Evolutionary conservation across 2,888 invertebrate genomes (phyloP), one percentile per base, ranked within the genome.

Genomic region (Clistopyga incitator): DNA sequence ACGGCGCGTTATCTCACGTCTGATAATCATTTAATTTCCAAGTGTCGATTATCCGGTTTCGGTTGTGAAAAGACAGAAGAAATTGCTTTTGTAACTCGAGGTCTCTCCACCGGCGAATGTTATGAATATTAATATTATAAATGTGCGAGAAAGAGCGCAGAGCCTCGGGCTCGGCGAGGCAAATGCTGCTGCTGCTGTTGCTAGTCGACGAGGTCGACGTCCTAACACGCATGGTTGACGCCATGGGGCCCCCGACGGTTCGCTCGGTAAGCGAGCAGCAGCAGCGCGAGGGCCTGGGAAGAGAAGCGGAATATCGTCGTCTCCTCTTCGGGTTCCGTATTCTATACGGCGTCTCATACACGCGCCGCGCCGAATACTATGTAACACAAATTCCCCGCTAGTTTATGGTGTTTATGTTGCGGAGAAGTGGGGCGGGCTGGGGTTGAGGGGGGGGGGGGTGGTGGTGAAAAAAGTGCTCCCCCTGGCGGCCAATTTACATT

Each of bases 141-240:
- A 52, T 70, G 56, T 34, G 68, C 52, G 68, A 61, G 47, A 38
- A 42, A 25, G 80, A 72, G 61, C 42, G 42, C 72, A 78, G 76
- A 59, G 76, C 81, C 81, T 68, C 81, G 54, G 75, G 80, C 68
- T 83, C 82, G 81, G 72, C 81, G 80, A 56, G 75, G 78, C 81
- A 85, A 86, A n/a, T n/a, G n/a, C n/a, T n/a, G n/a, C n/a, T 79
- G 83, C 85, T 64, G 80, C 78, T 59, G 70, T 72, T 81, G 90
- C 88, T 67, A 47, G 45, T 89, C 89, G 88, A 89, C 85, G 90
- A 90, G 92, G 92, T 92, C 92, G 91, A 90, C 90, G 92, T 88
- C 92, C 92, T 90, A 89, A 88, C 91, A 92, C 92, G 92, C 91
- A 91, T 91, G 91, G 91, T 90, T 92, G 91, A 92, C 90, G 90